Evolutionary conservation across 2,797 vertebrate species (phyloP).

Genomic region (Loris lydekkerianus): DNA sequence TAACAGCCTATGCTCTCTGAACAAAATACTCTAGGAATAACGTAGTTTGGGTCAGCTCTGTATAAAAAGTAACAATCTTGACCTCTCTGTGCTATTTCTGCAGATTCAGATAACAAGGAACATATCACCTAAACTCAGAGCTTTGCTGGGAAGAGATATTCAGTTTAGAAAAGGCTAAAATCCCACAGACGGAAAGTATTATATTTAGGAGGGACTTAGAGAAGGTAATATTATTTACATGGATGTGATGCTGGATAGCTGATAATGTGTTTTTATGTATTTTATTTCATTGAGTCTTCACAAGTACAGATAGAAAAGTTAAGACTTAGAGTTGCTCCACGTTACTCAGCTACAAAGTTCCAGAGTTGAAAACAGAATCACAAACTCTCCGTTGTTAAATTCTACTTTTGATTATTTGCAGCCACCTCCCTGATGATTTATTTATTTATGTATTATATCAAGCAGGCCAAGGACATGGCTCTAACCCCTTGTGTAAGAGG

Average conservation of each 20-base stretch:
- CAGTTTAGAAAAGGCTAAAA: background rate
- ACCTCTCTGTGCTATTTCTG: background rate
- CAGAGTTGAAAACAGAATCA: background rate
- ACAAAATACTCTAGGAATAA: background rate
- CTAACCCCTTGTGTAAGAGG: background rate
- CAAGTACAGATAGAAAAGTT: background rate
- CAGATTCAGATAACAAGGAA: background rate
- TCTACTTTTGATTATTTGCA: background rate
- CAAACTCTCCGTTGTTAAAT: background rate
- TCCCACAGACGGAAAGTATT: background rate
- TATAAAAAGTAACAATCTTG: background rate
- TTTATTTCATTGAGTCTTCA: background rate
- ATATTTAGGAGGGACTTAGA: background rate
- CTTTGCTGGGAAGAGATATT: background rate
- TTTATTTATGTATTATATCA: background rate
- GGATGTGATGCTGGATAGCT: background rate
- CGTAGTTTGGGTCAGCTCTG: background rate
- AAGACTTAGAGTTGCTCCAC: background rate
- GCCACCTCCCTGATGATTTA: background rate
- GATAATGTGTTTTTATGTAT: background rate
- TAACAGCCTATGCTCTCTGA: background rate
- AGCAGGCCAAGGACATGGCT: background rate
- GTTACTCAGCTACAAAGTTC: background rate
- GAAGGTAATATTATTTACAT: background rate
- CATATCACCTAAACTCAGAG: background rate